These are phyloP conservation scores for Lepus oiostolus DNA, from an alignment of 2,797 vertebrate species.

Conservation along the genomic window DNA sequence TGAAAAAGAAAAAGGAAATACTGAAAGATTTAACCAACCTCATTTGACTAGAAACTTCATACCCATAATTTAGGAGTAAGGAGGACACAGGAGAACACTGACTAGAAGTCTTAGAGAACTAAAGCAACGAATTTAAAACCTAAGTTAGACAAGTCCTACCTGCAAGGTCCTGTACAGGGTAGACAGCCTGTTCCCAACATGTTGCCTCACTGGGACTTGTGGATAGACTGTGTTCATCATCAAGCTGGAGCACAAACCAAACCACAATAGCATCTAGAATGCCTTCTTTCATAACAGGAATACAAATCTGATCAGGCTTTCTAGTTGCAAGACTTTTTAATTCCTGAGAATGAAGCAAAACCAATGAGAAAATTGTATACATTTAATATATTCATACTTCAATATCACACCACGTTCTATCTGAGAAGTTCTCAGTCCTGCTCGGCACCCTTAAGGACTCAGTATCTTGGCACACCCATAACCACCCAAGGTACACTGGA, in stretches of 20 bases:
- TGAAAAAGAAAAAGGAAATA: slow-evolving; percentile 57
- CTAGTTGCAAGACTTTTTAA: slow-evolving; percentile 94
- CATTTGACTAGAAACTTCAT: slow-evolving; percentile 22
- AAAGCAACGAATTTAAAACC: slow-evolving; percentile 2
- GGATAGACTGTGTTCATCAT: slow-evolving; percentile 94
- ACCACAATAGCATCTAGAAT: slow-evolving; percentile 94
- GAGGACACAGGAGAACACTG: not conserved
- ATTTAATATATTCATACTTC: not conserved
- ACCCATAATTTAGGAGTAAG: not conserved
- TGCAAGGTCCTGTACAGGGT: slow-evolving; percentile 92
- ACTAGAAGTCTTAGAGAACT: slow-evolving; percentile 27
- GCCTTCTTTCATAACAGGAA: slow-evolving; percentile 91
- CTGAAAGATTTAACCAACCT: slow-evolving; percentile 12
- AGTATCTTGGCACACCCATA: not conserved
- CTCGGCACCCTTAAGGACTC: not conserved
- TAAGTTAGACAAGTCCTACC: slow-evolving; percentile 86
- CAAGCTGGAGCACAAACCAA: slow-evolving; percentile 98
- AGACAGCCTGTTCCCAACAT: slow-evolving; percentile 99
- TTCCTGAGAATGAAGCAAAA: slow-evolving; percentile 88
- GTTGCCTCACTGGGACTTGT: slow-evolving; percentile 96
- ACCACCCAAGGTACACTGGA: not conserved
- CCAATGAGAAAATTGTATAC: slow-evolving; percentile 3
- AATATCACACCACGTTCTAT: not conserved
- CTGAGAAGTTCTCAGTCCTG: not conserved
- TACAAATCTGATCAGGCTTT: slow-evolving; percentile 88